Base-by-base conservation (phyloP, 2,113 vertebrate species). In the Bombycilla garrulus region DNA sequence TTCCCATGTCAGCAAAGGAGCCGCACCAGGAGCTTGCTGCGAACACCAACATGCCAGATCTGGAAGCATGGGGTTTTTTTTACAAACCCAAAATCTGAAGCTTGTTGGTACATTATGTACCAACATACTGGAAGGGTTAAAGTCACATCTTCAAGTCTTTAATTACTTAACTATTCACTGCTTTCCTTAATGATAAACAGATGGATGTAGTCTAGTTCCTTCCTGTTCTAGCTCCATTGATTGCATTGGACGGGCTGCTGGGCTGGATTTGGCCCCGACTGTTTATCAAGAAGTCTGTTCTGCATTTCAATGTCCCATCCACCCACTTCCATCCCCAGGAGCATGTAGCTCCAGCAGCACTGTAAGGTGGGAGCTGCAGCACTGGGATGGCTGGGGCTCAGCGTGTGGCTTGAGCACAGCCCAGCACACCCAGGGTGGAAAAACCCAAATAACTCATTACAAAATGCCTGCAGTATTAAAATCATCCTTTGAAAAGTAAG, bases 141-240 rank as follows among this genome's bases (percentile, higher is more conserved):
- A 91, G 58, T 82, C 65, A 76, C 81, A 66, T 95, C 78, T 95
- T 72, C 54, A 70, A 95, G 48, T 76, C 91, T 80, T 81, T 87
- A 91, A 92, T 95, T 92, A 89, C 93, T 93, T 95, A 96, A 95
- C 95, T 95, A 76, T 93, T 97, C 86, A 72, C 2, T 94, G 73
- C 70, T 95, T 95, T 81, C 81, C 66, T 69, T 93, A 95, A 89
- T 87, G 81, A 85, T 93, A 95, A 95, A 92, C 95, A 97, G 94
- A 95, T 95, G 93, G 96, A 95, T 81, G 65, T 61, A 64, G 48
- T 84, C 72, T 95, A 76, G 86, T 95, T 94, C 93, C 96, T 97
- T 96, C 95, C 94, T 96, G 94, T 94, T 97, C 84, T 80, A 94
- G 86, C 50, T 95, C 86, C 70, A 85, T 79, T 93, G 95, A 95